These are phyloP conservation scores for Helleia helle DNA, from an alignment of 2,888 invertebrate species.

Conservation along the genomic window DNA sequence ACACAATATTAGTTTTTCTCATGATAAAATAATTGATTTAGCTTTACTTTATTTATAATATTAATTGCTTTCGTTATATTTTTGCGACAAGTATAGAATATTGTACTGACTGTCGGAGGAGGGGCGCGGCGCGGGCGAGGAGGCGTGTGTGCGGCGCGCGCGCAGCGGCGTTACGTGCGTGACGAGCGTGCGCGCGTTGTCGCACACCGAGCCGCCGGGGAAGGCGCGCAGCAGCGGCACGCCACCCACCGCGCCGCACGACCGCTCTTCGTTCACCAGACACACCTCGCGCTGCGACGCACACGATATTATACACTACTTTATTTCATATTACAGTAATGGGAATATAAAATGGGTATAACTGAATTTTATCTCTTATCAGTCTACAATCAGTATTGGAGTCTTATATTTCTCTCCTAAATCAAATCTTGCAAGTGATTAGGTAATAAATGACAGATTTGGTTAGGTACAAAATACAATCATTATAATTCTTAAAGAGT, in stretches of 20 bases:
- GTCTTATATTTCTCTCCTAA: too few species aligned
- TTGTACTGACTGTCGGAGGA: constrained; percentile 78
- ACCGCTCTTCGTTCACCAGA: constrained; percentile 27
- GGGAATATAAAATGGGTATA: too few species aligned
- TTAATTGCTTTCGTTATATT: not conserved
- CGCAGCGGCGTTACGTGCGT: constrained; percentile 55
- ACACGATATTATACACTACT: not conserved
- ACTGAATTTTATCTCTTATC: too few species aligned
- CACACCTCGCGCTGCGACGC: constrained; percentile 34
- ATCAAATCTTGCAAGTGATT: too few species aligned
- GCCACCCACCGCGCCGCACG: constrained; percentile 28
- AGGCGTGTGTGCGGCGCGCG: constrained; percentile 27
- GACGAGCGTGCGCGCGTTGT: constrained; percentile 82
- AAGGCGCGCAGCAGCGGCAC: constrained; percentile 75
- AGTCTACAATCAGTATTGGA: too few species aligned
- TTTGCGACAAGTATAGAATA: too few species aligned
- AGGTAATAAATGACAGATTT: too few species aligned
- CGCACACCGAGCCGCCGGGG: constrained; percentile 81
- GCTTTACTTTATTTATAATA: too few species aligned
- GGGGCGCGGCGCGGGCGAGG: constrained; percentile 21
- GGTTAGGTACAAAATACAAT: too few species aligned
- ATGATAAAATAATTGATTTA: too few species aligned
- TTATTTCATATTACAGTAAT: not conserved
- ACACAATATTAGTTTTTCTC: too few species aligned
- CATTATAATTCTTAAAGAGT: too few species aligned